Base-by-base conservation (phyloP, 2,797 vertebrate species). In the Catamblyrhynchus diadema region DNA sequence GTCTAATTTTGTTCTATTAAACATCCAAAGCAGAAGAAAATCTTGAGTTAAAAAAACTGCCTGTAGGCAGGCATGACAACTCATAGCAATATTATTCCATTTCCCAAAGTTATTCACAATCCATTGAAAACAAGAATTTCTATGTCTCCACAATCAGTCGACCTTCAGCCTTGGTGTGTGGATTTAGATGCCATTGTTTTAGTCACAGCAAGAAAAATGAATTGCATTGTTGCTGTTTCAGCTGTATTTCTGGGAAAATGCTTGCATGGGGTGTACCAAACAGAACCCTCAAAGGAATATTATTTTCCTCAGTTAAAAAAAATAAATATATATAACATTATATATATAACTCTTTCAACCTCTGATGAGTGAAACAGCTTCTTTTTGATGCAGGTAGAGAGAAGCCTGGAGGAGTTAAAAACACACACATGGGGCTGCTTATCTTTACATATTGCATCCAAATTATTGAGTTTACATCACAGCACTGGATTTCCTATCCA, bases 181-280 rank as follows among this genome's bases (percentile, higher is more conserved):
- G 54, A 83, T 91, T 93, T 83, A 79, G 56, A 70, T 75, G 61
- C 37, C 93, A 84, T 91, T 93, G 82, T 70, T 91, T 69, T n/a
- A 73, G 82, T 81, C 84, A 95, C 2, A 6, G 79, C 42, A 85
- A 3, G 8, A 81, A 81, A 93, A 95, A 88, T 28, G 3, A 86
- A 72, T 71, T 59, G 41, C 47, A 25, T 65, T 81, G 57, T 74
- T 86, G 79, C 61, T 91, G 47, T 64, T 72, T 33, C 64, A 94
- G 87, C 35, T 86, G 71, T 59, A 1, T 66, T 94, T 94, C 87
- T 92, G 82, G 72, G 64, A 87, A 93, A 81, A 73, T 45, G 45
- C 72, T 86, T 87, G 45, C 65, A 67, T 67, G 8, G 35, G 22
- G 6, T 33, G 45, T 66, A 57, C 21, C 2, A 0, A 81, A 65